Conservation (phyloP, 2,888 invertebrate species). For the Maniola hyperantus region DNA sequence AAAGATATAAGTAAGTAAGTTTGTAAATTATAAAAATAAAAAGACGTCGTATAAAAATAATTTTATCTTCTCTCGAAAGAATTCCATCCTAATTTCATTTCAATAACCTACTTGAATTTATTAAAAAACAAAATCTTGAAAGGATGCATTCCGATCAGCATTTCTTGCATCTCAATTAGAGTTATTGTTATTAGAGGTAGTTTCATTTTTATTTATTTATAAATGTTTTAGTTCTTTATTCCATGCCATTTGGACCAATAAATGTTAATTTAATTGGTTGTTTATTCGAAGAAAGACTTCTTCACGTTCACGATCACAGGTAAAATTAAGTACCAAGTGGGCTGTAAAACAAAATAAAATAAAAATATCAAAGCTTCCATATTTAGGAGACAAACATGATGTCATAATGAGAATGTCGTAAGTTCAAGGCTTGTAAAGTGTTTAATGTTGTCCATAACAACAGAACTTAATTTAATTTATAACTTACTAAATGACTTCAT, state of each 20-base stretch:
- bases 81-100: too few species aligned
- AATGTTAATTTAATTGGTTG: too few species aligned
- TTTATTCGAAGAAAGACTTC: not conserved
- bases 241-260: too few species aligned
- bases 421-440: constrained; percentile 35
- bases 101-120: not conserved
- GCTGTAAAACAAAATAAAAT: constrained; percentile 12
- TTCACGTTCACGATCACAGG: not conserved
- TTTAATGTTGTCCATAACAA: too few species aligned
- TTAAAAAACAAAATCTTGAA: not conserved
- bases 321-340: not conserved
- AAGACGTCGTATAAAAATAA: too few species aligned
- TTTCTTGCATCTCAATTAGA: not conserved
- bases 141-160: not conserved
- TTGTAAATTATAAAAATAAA: too few species aligned
- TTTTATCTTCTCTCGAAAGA: too few species aligned
- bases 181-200: not conserved
- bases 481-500: too few species aligned
- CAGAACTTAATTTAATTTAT: too few species aligned
- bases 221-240: too few species aligned
- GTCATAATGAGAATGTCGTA: constrained; percentile 37
- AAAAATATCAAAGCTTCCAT: constrained; percentile 15
- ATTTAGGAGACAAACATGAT: constrained; percentile 30
- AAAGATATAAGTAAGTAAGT: too few species aligned
- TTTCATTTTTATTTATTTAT: too few species aligned